Percentiles rank a stretch among this genome's conserved stretches.
These are phyloP conservation scores for Crioceris asparagi DNA, from an alignment of 2,888 invertebrate species.

Conservation along the genomic window DNA sequence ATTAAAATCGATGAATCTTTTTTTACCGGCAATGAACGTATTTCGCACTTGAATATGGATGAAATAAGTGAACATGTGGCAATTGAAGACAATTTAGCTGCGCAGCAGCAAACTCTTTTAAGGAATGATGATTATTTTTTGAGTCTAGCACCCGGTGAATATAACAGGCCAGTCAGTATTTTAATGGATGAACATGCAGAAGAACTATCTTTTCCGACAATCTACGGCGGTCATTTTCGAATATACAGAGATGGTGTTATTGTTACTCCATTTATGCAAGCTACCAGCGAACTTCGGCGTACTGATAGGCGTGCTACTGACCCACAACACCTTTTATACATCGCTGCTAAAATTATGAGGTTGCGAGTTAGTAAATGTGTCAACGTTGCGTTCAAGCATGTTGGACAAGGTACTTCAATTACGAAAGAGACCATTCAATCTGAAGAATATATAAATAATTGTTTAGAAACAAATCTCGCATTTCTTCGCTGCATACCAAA, in stretches of 20 bases:
- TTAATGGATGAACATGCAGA: conserved; percentile 4
- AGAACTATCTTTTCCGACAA: conserved; percentile 6
- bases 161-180: conserved; percentile 1
- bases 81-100: conserved; percentile 3
- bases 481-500: too few relatives aligned
- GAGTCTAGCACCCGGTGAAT: too few relatives aligned
- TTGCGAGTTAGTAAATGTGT: background rate
- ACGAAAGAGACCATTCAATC: conserved; percentile 3
- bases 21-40: background rate
- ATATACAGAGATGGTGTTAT: conserved; percentile 3
- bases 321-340: too few relatives aligned
- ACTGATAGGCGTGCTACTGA: too few relatives aligned
- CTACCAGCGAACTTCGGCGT: conserved; percentile 4
- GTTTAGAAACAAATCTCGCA: conserved; percentile 5
- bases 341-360: conserved; percentile 7
- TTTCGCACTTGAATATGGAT: background rate
- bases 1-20: conserved; percentile 5
- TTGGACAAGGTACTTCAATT: background rate
- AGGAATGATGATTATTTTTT: conserved; percentile 8
- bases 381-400: background rate
- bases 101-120: conserved; percentile 8
- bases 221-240: conserved; percentile 5
- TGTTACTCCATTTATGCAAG: too few relatives aligned
- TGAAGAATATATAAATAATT: conserved; percentile 1
- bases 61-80: conserved; percentile 1